These are phyloP conservation scores for Dendrocincla tyrannina DNA, from an alignment of 2,797 vertebrate genomes.

Conservation along the genomic window DNA sequence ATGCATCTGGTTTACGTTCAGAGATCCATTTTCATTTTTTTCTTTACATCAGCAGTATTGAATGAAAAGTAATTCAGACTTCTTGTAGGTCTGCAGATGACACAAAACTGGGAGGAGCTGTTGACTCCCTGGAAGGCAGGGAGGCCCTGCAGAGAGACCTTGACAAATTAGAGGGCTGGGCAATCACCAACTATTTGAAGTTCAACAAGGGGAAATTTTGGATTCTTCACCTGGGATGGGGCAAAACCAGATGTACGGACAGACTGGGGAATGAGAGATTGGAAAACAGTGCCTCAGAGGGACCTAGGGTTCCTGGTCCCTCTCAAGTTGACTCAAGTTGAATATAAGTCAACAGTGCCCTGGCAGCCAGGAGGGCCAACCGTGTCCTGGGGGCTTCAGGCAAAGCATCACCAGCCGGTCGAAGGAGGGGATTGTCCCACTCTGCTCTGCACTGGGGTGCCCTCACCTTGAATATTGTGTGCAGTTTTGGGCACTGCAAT, in stretches of 20 bases:
- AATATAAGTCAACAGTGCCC: neutral
- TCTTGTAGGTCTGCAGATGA: neutral
- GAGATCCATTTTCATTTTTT: neutral
- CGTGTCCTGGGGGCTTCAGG: neutral
- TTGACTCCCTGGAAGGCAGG: neutral
- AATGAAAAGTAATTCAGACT: neutral
- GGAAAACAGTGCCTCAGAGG: neutral
- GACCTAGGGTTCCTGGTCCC: neutral
- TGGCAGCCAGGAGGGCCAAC: neutral
- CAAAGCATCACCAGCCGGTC: fast-evolving
- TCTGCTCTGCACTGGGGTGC: neutral
- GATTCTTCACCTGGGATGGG: neutral
- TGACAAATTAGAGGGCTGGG: neutral
- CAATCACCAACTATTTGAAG: neutral
- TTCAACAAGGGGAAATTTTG: neutral
- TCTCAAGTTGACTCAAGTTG: neutral
- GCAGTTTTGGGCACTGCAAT: neutral
- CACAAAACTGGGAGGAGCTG: neutral
- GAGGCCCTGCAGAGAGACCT: neutral
- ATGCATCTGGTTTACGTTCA: neutral
- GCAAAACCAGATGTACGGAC: neutral
- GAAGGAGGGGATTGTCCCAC: neutral
- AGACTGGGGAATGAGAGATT: neutral
- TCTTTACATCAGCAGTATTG: neutral
- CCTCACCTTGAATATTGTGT: neutral